phyloP scores from a whole-genome alignment of 2,113 vertebrate species.

The Benthochromis sp. region DNA sequence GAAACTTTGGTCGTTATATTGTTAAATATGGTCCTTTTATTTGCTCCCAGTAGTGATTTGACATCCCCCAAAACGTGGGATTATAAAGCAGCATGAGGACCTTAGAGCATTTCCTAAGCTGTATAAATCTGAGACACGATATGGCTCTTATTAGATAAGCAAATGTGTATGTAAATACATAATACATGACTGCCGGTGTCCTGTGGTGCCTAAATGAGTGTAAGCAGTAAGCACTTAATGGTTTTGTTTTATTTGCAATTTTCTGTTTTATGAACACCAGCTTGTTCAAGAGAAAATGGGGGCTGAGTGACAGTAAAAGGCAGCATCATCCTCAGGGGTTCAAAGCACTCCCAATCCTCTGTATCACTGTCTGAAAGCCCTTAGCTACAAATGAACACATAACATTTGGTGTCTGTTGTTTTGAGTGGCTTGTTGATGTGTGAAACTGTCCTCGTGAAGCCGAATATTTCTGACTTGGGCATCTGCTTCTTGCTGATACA shows the following conservation, averaged over 20 bases:
- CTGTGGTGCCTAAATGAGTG: background rate
- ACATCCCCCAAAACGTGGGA: conserved; percentile 38
- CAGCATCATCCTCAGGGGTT: conserved; percentile 17
- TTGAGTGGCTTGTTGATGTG: conserved; percentile 25
- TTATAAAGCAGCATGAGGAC: conserved; percentile 25
- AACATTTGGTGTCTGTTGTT: conserved; percentile 23
- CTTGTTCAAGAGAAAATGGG: conserved; percentile 20
- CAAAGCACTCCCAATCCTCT: conserved; percentile 29
- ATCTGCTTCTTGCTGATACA: conserved; percentile 61
- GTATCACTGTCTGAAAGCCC: conserved; percentile 32
- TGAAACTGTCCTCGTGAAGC: conserved; percentile 21
- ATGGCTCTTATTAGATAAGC: conserved; percentile 58
- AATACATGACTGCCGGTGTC: conserved; percentile 26
- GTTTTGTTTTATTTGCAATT: conserved; percentile 34
- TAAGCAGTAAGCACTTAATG: background rate
- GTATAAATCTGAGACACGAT: conserved; percentile 48
- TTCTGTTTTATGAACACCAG: background rate
- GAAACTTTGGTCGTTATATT: background rate
- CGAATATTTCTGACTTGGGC: conserved; percentile 12
- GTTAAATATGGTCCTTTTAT: background rate
- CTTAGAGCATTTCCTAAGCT: conserved; percentile 35
- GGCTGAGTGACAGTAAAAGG: conserved; percentile 7
- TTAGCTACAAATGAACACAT: conserved; percentile 23
- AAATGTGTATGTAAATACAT: conserved; percentile 48
- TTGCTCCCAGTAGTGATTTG: conserved; percentile 2